Base-by-base conservation (phyloP, 1,140 invertebrate species). In the Callitettix versicolor region DNA sequence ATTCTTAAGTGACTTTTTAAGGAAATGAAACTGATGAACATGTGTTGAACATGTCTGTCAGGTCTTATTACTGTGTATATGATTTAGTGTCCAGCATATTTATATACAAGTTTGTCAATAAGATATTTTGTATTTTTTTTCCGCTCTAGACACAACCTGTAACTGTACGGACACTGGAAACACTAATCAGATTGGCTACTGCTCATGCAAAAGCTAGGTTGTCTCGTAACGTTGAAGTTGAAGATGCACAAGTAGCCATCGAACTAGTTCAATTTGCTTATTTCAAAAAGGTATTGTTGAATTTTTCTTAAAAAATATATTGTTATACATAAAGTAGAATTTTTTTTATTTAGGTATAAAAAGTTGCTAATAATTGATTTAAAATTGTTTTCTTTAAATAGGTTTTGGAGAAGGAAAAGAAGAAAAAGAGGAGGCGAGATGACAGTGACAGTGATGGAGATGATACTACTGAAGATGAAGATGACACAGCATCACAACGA, bases 141-240 rank as follows among this genome's bases (percentile, higher is more conserved):
- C 50, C 58, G 57, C 68, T 73, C 24, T 67, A 93, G 84, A 99
- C 97, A 0, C 95, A 98, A 74, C 95, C 96, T 26, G 86, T 99
- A 14, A 99, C 97, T 1, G 91, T 95, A n/a, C 83, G 97, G 70
- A 88, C 91, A 0, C 70, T 99, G 59, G 97, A 99, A 77, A 99
- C 96, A 0, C 73, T 99, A 60, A 99, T 99, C 69, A 93, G 97
- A 70, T 73, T 99, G 51, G 78, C 95, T 0, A 99, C 95, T 0
- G 95, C 97, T n/a, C 95, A 98, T 76, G 96, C 97, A 4, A 96
- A 97, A 68, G 86, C 89, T 21, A 77, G 96, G 36, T 77, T 99
- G 53, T 92, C 90, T 26, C 88, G 85, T 60, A 80, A 75, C 14
- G 84, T 99, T 1, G 82, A 84, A 11, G 71, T 77, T 0, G 78